Evolutionary conservation across 2,888 invertebrate species (phyloP), one percentile per base, ranked within the genome.

Genomic region (Lycaena phlaeas): DNA sequence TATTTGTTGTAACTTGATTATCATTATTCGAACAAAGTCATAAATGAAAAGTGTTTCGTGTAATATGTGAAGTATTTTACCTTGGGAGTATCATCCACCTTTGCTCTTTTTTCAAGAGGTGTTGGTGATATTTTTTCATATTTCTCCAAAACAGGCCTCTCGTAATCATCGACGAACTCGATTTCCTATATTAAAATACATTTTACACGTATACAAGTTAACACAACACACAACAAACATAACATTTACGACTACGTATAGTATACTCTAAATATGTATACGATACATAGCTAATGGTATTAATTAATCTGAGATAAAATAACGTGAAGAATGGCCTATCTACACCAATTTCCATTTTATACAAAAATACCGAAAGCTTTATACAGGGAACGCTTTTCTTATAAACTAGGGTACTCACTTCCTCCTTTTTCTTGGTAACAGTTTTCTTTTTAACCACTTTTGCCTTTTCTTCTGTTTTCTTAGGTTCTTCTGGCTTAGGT

Each of bases 71-170:
- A 59, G 58, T 64, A 64, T 36, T n/a, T 77, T 85, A 85, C 85
- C 85, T 84, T 72, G 27, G 64, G 72, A 60, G 73, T 74, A 54
- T 72, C 68, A 61, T 74, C 79, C 59, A 77, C 75, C 71, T 74
- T 85, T 40, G 64, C 60, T 71, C 75, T 85, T 81, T 85, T 85
- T 66, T 74, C 76, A 36, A 82, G 68, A 56, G 85, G 85, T 60
- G 85, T 85, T 38, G 85, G 85, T 69, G 85, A 72, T 54, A 85
- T 67, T 60, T 85, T 88, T 76, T 91, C 89, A 59, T 90, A 91
- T 74, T 88, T 90, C 72, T 92, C 92, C 63, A 92, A 79, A 38
- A 88, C 89, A 2, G 92, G 89, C 57, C 92, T 86, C 66, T 93
- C 93, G 71, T 93, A 93, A 81, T 93, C 93, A 38, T 90, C 90